Conservation (phyloP, 2,888 invertebrate genomes). For the Busseola fusca region DNA sequence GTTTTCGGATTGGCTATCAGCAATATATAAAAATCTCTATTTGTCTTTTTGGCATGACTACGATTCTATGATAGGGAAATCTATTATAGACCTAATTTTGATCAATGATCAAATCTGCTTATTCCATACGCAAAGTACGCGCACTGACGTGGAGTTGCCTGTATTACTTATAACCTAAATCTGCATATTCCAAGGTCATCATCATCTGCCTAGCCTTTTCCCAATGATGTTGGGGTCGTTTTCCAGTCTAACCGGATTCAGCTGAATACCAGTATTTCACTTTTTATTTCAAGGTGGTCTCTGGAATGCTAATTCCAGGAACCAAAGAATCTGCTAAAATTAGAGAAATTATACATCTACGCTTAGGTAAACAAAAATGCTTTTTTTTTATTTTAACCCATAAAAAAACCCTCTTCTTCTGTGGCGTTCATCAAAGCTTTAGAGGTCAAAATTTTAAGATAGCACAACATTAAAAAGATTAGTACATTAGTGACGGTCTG, state of each 20-base stretch:
- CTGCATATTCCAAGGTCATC: no score
- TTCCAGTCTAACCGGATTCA: no score
- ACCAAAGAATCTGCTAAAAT: neutral
- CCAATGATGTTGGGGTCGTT: no score
- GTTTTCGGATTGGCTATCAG: neutral
- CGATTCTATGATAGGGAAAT: neutral
- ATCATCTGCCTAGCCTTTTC: no score
- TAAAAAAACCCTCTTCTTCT: no score
- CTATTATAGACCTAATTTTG: neutral
- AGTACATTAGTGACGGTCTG: slow-evolving; percentile 57
- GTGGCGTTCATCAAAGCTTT: neutral
- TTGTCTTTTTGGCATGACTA: neutral
- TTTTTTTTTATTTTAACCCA: no score
- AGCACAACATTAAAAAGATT: neutral
- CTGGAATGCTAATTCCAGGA: no score
- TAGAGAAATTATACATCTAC: neutral
- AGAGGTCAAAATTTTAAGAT: neutral
- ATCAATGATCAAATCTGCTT: slow-evolving; percentile 1
- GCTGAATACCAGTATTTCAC: no score
- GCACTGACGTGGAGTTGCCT: no score
- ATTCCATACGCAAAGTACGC: no score
- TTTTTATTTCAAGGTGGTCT: neutral
- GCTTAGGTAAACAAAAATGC: neutral
- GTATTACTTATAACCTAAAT: no score
- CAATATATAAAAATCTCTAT: neutral